These are phyloP conservation scores for Oeneis ivallda DNA, from an alignment of 2,888 invertebrate species.

Conservation along the genomic window DNA sequence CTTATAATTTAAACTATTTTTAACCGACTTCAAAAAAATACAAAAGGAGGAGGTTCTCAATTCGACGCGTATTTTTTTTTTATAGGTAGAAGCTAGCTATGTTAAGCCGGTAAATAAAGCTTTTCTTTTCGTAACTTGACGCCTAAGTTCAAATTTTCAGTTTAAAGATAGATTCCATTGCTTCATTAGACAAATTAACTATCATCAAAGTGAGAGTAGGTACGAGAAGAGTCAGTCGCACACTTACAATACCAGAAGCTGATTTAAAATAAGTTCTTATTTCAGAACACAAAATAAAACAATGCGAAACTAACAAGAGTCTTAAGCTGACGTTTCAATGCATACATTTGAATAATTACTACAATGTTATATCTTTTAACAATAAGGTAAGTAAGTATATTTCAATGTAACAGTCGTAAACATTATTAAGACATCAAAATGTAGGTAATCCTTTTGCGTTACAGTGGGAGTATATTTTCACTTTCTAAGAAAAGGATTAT, in stretches of 20 bases:
- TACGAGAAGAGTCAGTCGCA: neutral
- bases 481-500: constrained; percentile 33
- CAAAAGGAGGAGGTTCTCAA: too few relatives aligned
- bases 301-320: constrained; percentile 23
- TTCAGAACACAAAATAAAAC: constrained; percentile 25
- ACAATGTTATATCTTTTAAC: constrained; percentile 31
- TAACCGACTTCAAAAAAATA: too few relatives aligned
- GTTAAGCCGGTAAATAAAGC: neutral
- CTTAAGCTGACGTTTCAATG: constrained; percentile 40
- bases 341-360: constrained; percentile 42
- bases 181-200: neutral
- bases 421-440: constrained; percentile 11
- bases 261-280: constrained; percentile 31
- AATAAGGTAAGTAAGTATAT: neutral
- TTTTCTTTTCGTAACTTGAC: too few relatives aligned
- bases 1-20: too few relatives aligned
- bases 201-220: constrained; percentile 16
- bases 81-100: too few relatives aligned
- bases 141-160: too few relatives aligned
- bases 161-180: too few relatives aligned
- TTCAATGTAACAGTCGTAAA: constrained; percentile 16
- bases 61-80: too few relatives aligned
- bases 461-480: constrained; percentile 21
- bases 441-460: constrained; percentile 10
- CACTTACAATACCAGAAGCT: constrained; percentile 23